Base-by-base conservation (phyloP, 1,140 invertebrate genomes). In the Calliopsis andreniformis region DNA sequence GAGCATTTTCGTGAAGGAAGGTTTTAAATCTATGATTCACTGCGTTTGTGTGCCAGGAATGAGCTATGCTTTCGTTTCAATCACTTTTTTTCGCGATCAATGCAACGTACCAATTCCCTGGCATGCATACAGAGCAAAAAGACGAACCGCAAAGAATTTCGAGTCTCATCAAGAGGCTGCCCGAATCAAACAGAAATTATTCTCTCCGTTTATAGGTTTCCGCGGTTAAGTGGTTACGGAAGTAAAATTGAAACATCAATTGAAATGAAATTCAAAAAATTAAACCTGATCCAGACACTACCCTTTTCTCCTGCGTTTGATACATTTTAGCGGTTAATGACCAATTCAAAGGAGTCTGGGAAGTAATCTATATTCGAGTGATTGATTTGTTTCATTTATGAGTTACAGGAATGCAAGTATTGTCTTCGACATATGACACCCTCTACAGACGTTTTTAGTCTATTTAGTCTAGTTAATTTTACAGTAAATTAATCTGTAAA, bases 201-300 rank as follows among this genome's bases (percentile, higher is more conserved):
- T 53, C 45, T 56, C n/a, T 51, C 51, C 45, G 28, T 5, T 68
- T 72, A 81, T 56, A 51, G 20, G 62, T 58, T 64, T 68, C 28
- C 55, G 56, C 12, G 73, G 53, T 81, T 58, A 77, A 64, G 35
- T 23, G 51, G 63, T 45, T 66, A 20, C 47, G 18, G 32, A 35
- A 28, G 39, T 71, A 72, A 78, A 78, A 77, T 72, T 63, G 68
- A 72, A 81, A 51, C 28, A 49, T 28, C 7, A 43, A 62, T n/a
- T 6, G 10, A 3, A 10, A 2, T 16, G 35, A 3, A n/a, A 18
- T 30, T 28, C 45, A 28, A 25, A 45, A 47, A 75, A 67, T 75
- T 67, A 67, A 75, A 75, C n/a, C 28, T 16, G 16, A 30, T 14
- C 28, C 28, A 16, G 58, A 45, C n/a, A 35, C 45, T 23, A 20